Base-by-base conservation (phyloP, 2,797 vertebrate genomes). In the Arctocebus calabarensis region DNA sequence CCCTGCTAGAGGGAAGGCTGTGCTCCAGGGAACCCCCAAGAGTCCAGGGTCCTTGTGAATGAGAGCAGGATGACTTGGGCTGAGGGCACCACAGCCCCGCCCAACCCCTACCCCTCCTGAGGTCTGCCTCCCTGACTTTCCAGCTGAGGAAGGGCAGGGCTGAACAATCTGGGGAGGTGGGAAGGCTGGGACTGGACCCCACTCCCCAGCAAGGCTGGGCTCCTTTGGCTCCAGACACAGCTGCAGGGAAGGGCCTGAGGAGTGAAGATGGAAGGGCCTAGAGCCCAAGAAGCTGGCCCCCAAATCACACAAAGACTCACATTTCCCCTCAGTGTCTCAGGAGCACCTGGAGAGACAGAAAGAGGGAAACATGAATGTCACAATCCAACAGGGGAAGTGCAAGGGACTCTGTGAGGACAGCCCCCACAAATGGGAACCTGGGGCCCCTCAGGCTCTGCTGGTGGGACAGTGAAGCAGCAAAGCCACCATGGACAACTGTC, bases 291-390 rank as follows among this genome's bases (percentile, higher is more conserved):
- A 7, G 82, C 32, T 1, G 11, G 71, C 62, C 59, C 59, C 55
- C 48, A 29, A 37, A 32, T 13, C 52, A 29, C 66, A n/a, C 0
- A 4, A 40, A 74, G 27, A 97, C 98, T 96, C 48, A 98, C 1
- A 7, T 75, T 96, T 86, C 84, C 83, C 93, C 71, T 78, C 14
- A 0, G 5, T 45, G 1, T 88, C 57, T 92, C 97, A 97, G 29
- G 82, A 93, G 86, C 48, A 94, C 43, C 96, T 81, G 62, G 25
- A 52, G 68, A 94, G 9, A 88, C 20, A 97, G 23, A 95, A 27
- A 78, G 55, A 61, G 37, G 34, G 29, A 74, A 62, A 82, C 0
- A 0, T 84, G 64, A 83, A 59, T 34, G 40, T 3, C 37, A 20
- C 43, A 37, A 20, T 55, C n/a, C 32, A 29, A 2, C 0, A 8